Conservation (phyloP, 2,888 invertebrate species). For the Erebia aethiops region DNA sequence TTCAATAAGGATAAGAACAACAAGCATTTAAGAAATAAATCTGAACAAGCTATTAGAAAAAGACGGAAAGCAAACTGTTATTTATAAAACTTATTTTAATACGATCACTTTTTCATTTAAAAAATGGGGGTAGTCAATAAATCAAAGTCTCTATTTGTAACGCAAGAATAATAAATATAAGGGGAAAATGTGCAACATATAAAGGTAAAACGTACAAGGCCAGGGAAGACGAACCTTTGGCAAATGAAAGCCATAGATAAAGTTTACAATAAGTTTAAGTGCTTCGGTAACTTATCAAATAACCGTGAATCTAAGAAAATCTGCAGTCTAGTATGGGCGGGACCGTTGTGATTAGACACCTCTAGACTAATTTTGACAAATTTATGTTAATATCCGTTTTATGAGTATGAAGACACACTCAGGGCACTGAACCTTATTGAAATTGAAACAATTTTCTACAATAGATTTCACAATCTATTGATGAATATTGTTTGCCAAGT, state of each 20-base stretch:
- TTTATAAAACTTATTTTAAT: conserved; percentile 34
- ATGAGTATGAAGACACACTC: too few species aligned
- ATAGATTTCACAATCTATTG: too few species aligned
- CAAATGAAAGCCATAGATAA: too few species aligned
- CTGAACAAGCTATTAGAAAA: conserved; percentile 53
- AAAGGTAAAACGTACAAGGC: conserved; percentile 23
- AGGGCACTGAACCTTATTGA: neutral
- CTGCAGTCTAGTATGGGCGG: too few species aligned
- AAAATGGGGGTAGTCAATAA: neutral
- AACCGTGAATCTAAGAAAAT: too few species aligned
- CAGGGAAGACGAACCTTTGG: neutral
- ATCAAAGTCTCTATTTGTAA: neutral
- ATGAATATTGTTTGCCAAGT: neutral
- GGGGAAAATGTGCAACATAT: conserved; percentile 36
- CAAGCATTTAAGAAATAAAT: conserved; percentile 60
- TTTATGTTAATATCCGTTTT: too few species aligned
- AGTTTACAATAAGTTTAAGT: too few species aligned
- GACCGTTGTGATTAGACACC: too few species aligned
- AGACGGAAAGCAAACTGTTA: conserved; percentile 41
- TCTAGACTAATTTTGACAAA: too few species aligned
- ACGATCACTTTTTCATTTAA: conserved; percentile 28
- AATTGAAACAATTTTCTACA: neutral
- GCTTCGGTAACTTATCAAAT: too few species aligned
- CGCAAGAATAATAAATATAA: neutral
- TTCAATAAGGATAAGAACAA: conserved; percentile 70